A percentile compares a stretch with the other conserved stretches of the same genome.
These are phyloP conservation scores for Vultur gryphus DNA, from an alignment of 2,797 vertebrate species.

Conservation along the genomic window DNA sequence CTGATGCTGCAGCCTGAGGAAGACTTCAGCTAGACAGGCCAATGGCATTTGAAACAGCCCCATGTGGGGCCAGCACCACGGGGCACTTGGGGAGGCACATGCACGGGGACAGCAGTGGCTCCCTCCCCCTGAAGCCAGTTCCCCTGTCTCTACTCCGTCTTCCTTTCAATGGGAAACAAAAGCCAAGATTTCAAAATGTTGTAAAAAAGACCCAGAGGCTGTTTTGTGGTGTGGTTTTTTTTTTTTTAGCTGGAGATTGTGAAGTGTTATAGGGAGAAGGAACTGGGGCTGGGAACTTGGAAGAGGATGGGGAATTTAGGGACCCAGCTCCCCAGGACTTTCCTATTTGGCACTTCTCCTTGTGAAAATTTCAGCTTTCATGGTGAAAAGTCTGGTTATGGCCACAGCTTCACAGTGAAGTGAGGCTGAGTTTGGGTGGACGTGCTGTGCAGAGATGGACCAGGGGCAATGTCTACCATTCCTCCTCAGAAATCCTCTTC, in stretches of 20 bases:
- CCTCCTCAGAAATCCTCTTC: not conserved
- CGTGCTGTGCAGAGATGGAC: not conserved
- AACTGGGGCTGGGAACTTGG: not conserved
- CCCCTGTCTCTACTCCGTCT: not conserved
- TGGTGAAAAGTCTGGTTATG: not conserved
- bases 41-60: not conserved
- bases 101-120: accelerated
- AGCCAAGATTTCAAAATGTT: not conserved
- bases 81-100: no score
- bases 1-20: not conserved
- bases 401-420: not conserved
- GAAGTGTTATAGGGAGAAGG: not conserved
- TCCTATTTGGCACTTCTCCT: not conserved
- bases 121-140: not conserved
- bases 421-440: not conserved
- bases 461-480: not conserved
- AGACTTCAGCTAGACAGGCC: not conserved
- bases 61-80: accelerated
- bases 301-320: not conserved
- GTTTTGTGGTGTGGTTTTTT: not conserved
- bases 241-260: not conserved
- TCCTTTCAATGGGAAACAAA: not conserved
- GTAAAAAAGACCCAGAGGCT: not conserved
- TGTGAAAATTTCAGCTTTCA: not conserved
- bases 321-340: not conserved